Percentiles rank a stretch among this genome's conserved stretches.
Evolutionary conservation across 2,113 vertebrate species (phyloP).

Genomic region (Corvus hawaiiensis): DNA sequence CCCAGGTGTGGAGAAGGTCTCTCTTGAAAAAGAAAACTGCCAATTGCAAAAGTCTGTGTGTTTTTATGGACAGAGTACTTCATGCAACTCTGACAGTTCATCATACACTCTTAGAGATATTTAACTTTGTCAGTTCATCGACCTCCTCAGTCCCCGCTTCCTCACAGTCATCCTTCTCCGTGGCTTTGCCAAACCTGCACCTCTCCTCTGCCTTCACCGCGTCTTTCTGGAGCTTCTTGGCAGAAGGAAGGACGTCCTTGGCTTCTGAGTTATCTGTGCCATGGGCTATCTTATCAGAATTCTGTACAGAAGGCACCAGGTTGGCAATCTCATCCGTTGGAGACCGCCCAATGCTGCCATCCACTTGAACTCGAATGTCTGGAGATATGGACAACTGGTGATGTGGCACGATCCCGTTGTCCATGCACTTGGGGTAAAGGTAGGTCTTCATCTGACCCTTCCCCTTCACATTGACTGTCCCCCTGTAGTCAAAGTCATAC

Average conservation of each 20-base stretch:
- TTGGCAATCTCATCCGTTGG: slow-evolving; percentile 92
- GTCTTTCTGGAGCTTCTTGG: slow-evolving; percentile 67
- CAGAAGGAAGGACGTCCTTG: slow-evolving; percentile 54
- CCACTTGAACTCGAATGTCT: slow-evolving; percentile 94
- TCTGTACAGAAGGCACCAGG: slow-evolving; percentile 81
- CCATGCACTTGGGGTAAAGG: slow-evolving; percentile 89
- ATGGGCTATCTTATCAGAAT: slow-evolving; percentile 51
- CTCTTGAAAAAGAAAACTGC: slow-evolving; percentile 47
- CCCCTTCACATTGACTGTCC: slow-evolving; percentile 97
- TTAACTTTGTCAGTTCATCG: slow-evolving; percentile 86
- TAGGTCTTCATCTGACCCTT: slow-evolving; percentile 99
- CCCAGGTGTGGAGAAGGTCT: slow-evolving; percentile 49
- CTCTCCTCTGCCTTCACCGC: slow-evolving; percentile 38
- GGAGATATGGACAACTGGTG: slow-evolving; percentile 88
- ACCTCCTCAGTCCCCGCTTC: slow-evolving; percentile 71
- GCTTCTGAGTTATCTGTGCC: slow-evolving; percentile 53
- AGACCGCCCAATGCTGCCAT: slow-evolving; percentile 98
- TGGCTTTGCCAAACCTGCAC: slow-evolving; percentile 50
- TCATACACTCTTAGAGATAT: slow-evolving; percentile 84
- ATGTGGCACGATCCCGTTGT: slow-evolving; percentile 81
- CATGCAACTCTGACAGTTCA: slow-evolving; percentile 52
- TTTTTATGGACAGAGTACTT: slow-evolving; percentile 65
- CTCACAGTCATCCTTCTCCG: slow-evolving; percentile 63
- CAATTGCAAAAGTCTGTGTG: slow-evolving; percentile 44
- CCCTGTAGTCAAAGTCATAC: slow-evolving; percentile 94